Evolutionary conservation across 2,888 invertebrate species (phyloP), one percentile per base, ranked within the genome.

Genomic region (Polylopha cassiicola): DNA sequence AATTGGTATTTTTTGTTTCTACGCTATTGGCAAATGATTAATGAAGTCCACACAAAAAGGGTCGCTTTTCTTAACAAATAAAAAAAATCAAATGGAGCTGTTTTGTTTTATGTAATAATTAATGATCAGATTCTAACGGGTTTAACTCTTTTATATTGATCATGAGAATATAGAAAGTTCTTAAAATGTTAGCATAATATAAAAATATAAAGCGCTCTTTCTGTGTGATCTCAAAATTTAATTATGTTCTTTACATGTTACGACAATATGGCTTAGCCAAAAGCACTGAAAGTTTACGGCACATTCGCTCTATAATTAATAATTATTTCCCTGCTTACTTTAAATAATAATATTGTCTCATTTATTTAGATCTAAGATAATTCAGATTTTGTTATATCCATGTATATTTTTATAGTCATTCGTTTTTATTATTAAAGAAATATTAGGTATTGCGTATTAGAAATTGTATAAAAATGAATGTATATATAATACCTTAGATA

Each of bases 401-500:
- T 71, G 61, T 73, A 73, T 74, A 72, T 73, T 75, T 73, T 74
- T 73, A 66, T 70, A 75, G 71, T 69, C 70, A 69, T 66, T 73
- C 65, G 65, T 73, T 73, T 63, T 62, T 65, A 58, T 58, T 44
- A 31, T 55, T 58, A 39, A 61, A 54, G 49, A 44, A 50, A 42
- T 53, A 46, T 49, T 61, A 62, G 50, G 46, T 48, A 50, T 55
- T 52, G 55, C 55, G 56, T 68, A 61, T 63, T 70, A 67, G 59
- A 58, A 53, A 63, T 56, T 63, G 59, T 75, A 73, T 73, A 43
- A 38, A 43, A 38, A 43, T 37, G 22, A 42, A 48, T 46, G 41
- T 39, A 39, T 42, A 38, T 37, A 49, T 45, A 48, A 46, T 51
- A 34, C 39, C 33, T 21, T 24, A 58, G 61, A 60, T 68, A 61